Base-by-base conservation (phyloP, 2,888 invertebrate species). In the Cheilosia pagana region DNA sequence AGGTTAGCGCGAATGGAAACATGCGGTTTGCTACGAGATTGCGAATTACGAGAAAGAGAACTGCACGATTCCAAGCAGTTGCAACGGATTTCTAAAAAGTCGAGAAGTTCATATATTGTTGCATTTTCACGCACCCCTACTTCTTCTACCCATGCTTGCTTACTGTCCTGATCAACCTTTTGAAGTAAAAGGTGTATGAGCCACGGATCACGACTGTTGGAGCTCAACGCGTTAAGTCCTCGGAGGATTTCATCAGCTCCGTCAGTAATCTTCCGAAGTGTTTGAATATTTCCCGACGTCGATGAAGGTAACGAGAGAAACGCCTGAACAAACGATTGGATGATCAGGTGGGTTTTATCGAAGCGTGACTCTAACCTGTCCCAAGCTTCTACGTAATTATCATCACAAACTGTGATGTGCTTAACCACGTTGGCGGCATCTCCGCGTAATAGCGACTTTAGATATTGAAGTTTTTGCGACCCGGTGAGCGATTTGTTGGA, bases 351-450 rank as follows among this genome's bases (percentile, higher is more conserved):
- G 3, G 0, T 21, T 19, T 16, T 48, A 12, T 48, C 48, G 19
- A 19, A 48, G 10, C 86, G 65, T 6, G 76, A 74, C 10, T 65
- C 70, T 12, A 81, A 39, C 12, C 74, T 70, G n/a, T 48, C 55
- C 72, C 78, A 78, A 28, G 78, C 82, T n/a, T 65, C 71, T 6
- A 59, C n/a, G 12, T 81, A 83, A 6, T 70, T 68, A 19, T 62
- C n/a, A 5, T 85, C 65, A 14, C 72, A 79, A 45, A 81, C 68
- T 14, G 71, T 72, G 8, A 87, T 72, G 16, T 85, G 77, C 23
- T 75, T 67, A 39, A 75, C 52, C 12, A 85, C 23, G 7, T 60
- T 45, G 8, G 83, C 87, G 16, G 78, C 81, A 16, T 86, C 79
- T 12, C 68, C 79, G 21, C 28, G 60, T 43, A 77, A 75, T 3